Evolutionary conservation across 2,888 invertebrate species (phyloP).

Genomic region (Ornithoptera alexandrae): DNA sequence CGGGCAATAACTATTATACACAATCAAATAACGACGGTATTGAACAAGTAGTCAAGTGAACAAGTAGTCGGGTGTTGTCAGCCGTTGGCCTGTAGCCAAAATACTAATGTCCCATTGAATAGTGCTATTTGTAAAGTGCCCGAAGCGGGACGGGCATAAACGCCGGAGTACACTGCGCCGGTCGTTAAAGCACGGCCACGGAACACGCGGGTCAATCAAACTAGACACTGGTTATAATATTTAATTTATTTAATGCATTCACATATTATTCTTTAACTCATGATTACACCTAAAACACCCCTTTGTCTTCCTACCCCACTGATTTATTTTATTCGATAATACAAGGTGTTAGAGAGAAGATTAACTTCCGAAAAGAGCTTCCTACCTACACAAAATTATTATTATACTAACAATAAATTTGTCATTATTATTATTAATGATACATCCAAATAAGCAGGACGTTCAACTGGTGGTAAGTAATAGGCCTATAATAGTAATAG

Average conservation of each 20-base stretch:
- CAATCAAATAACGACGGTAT: conserved; percentile 33
- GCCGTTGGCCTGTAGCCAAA: conserved; percentile 65
- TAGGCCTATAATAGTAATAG: too few relatives aligned
- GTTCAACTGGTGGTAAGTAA: too few relatives aligned
- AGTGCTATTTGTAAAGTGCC: conserved; percentile 69
- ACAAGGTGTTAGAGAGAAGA: too few relatives aligned
- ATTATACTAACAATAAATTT: too few relatives aligned
- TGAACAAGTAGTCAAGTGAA: conserved; percentile 52
- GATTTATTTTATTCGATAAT: too few relatives aligned
- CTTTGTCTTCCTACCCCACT: too few relatives aligned
- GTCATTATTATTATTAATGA: too few relatives aligned
- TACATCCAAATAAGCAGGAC: too few relatives aligned
- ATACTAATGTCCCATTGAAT: conserved; percentile 78
- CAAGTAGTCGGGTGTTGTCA: conserved; percentile 58
- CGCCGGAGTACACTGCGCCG: conserved; percentile 56
- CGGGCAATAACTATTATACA: conserved; percentile 24
- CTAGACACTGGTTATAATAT: not conserved
- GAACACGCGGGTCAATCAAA: conserved; percentile 37
- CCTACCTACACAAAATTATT: too few relatives aligned
- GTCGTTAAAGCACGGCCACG: conserved; percentile 53
- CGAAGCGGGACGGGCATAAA: conserved; percentile 48
- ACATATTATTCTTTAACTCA: not conserved
- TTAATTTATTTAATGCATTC: not conserved
- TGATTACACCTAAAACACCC: too few relatives aligned
- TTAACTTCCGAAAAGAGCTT: too few relatives aligned